A percentile compares a stretch with the other conserved stretches of the same genome.
Conservation (phyloP, 2,113 vertebrate genomes). For the Anhinga rufa region DNA sequence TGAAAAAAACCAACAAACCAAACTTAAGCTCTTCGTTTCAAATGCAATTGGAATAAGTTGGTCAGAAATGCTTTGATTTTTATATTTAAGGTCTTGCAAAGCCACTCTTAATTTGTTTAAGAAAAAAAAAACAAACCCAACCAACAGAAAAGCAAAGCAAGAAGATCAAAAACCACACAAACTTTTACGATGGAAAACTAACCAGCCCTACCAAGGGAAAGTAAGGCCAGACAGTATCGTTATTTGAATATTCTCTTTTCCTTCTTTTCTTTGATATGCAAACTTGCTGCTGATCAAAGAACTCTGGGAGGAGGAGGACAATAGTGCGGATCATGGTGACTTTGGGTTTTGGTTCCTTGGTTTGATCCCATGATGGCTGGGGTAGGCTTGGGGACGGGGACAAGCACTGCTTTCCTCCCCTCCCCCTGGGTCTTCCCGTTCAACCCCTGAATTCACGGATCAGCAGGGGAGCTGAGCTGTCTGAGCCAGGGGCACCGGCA, state of each 20-base stretch:
- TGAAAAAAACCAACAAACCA: neutral
- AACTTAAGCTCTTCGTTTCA: neutral
- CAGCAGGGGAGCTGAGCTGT: neutral
- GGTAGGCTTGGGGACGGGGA: neutral
- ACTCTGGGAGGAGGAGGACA: neutral
- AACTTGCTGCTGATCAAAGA: neutral
- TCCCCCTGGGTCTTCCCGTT: neutral
- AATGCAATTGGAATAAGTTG: neutral
- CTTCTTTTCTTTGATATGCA: slow-evolving; percentile 14
- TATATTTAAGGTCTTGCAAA: neutral
- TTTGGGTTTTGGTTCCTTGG: neutral
- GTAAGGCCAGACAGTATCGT: neutral
- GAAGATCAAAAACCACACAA: neutral
- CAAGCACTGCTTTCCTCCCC: neutral
- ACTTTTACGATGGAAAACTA: neutral
- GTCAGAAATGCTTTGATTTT: neutral
- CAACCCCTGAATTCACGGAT: neutral
- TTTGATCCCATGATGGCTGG: neutral
- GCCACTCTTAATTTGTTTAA: neutral
- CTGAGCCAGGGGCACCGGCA: neutral
- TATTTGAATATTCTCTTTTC: neutral
- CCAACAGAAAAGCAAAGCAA: neutral
- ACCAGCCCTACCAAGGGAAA: neutral
- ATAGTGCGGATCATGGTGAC: neutral
- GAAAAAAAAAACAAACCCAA: neutral